phyloP scores from a whole-genome alignment of 2,113 vertebrate genomes.

The Paracanthobrama guichenoti region DNA sequence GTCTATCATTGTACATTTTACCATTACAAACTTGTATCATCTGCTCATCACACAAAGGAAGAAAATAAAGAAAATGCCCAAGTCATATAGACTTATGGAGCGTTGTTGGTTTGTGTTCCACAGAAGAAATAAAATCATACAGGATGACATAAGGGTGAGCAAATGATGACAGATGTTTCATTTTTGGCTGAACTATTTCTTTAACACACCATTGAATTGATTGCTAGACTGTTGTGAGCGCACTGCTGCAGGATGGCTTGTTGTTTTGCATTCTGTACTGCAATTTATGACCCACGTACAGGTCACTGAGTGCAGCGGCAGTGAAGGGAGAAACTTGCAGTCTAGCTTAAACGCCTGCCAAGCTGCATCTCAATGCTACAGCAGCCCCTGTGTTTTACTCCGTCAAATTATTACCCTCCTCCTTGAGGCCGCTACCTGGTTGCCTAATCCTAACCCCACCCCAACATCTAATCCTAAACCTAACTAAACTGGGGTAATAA shows the following conservation, averaged over 20 bases:
- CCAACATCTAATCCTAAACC: too few species aligned
- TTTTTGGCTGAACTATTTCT: slow-evolving; percentile 5
- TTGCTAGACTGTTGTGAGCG: not conserved
- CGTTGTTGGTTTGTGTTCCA: not conserved
- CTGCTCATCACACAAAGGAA: not conserved
- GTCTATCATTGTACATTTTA: not conserved
- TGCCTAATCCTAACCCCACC: too few species aligned
- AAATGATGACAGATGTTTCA: not conserved
- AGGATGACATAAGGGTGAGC: not conserved
- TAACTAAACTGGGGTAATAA: too few species aligned
- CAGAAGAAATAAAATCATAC: not conserved
- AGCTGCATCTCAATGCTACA: slow-evolving; percentile 1
- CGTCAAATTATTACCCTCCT: too few species aligned
- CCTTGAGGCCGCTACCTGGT: too few species aligned
- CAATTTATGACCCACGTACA: slow-evolving; percentile 11
- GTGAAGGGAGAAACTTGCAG: slow-evolving; percentile 35
- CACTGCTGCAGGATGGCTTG: not conserved
- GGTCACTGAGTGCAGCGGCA: slow-evolving; percentile 40
- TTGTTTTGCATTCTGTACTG: slow-evolving; percentile 17
- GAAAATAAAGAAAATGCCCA: not conserved
- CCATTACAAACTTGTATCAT: not conserved
- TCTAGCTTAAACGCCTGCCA: slow-evolving; percentile 10
- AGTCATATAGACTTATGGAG: not conserved
- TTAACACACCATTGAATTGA: not conserved
- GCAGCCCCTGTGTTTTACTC: not conserved